phyloP scores from a whole-genome alignment of 1,140 invertebrate genomes.

The Galendromus occidentalis region DNA sequence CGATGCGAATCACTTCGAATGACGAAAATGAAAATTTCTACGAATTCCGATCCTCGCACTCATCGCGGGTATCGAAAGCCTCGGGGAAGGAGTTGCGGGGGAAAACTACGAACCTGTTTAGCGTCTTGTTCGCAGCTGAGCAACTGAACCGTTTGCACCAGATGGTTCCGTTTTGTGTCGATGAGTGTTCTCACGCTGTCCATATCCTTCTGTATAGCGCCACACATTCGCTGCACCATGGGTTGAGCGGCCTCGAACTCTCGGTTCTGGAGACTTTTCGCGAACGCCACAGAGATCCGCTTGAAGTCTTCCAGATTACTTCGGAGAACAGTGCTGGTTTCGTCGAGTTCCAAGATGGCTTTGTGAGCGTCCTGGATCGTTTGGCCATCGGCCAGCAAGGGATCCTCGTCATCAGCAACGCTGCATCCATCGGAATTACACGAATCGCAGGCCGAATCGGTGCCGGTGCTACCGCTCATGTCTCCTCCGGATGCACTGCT shows the following conservation, averaged over 20 bases:
- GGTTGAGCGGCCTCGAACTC: conserved; percentile 2
- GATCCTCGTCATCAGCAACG: not conserved
- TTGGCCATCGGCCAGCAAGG: not conserved
- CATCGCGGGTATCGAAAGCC: no score
- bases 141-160: conserved; percentile 6
- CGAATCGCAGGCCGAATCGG: conserved; percentile 1
- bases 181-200: not conserved
- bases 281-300: not conserved
- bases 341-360: not conserved
- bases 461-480: not conserved
- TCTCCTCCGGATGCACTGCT: conserved; percentile 6
- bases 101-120: not conserved
- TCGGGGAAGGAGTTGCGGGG: no score
- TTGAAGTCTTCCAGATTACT: not conserved
- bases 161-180: not conserved
- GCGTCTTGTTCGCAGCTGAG: conserved; percentile 9
- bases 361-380: not conserved
- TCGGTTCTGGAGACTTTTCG: not conserved
- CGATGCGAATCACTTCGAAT: no score
- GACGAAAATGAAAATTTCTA: no score
- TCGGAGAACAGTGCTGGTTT: not conserved
- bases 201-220: not conserved
- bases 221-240: not conserved
- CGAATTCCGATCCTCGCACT: no score
- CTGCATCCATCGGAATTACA: conserved; percentile 8